Evolutionary conservation across 53 echinoderm and acorn worm species (phyloP).

Genomic region (Pentamera pediparva): DNA sequence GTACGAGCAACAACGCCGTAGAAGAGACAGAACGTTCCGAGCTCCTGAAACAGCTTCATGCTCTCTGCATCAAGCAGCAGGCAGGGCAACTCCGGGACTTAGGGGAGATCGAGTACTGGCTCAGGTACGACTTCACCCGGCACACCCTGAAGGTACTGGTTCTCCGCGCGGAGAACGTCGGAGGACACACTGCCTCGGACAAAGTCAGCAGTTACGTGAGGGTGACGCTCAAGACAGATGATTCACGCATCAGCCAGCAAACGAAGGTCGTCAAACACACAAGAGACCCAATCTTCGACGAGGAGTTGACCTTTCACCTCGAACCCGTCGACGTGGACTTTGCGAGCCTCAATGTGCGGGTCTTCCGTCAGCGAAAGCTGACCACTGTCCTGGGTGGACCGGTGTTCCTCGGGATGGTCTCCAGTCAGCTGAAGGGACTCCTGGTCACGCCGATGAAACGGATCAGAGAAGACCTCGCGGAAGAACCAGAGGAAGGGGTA

Average conservation of each 20-base stretch:
- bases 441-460: slow-evolving; percentile 15
- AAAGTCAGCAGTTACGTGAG: slow-evolving; percentile 47
- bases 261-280: slow-evolving; percentile 47
- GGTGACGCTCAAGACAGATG: slow-evolving; percentile 39
- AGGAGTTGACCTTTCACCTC: slow-evolving; percentile 59
- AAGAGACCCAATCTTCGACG: slow-evolving; percentile 61
- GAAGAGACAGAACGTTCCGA: slow-evolving; percentile 37
- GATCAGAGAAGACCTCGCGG: slow-evolving; percentile 51
- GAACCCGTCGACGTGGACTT: slow-evolving; percentile 25
- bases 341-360: slow-evolving; percentile 38
- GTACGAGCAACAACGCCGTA: not conserved
- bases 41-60: slow-evolving; percentile 54
- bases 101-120: slow-evolving; percentile 59
- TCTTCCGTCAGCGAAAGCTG: slow-evolving; percentile 33
- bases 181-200: slow-evolving; percentile 5
- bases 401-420: slow-evolving; percentile 39
- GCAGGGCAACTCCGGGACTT: slow-evolving; percentile 21
- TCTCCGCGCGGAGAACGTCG: slow-evolving; percentile 62
- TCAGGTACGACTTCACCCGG: slow-evolving; percentile 44
- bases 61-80: slow-evolving; percentile 55
- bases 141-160: slow-evolving; percentile 53
- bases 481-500: slow-evolving; percentile 12
- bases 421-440: slow-evolving; percentile 28
- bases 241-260: slow-evolving; percentile 18
- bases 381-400: not conserved